Evolutionary conservation across 1,140 invertebrate genomes (phyloP), one percentile per base, ranked within the genome.

Genomic region (Branchinecta lindahli): DNA sequence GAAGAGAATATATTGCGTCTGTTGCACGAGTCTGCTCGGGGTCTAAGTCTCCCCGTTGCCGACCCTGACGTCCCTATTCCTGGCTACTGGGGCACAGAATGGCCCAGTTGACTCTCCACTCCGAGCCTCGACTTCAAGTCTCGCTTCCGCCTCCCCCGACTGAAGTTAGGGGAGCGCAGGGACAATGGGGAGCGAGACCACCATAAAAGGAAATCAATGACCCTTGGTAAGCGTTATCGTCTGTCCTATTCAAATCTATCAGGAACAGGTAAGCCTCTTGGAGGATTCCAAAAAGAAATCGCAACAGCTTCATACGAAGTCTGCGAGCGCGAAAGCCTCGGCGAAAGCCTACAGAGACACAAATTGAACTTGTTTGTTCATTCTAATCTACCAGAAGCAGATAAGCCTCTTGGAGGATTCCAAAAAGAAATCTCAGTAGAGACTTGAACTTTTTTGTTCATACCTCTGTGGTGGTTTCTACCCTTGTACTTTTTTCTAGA

Each of bases 1-100:
- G 52, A 61, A 61, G 52, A 61, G 18, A 61, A 61, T 61, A 61
- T 61, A 61, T 20, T 15, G 18, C 12, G 52, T 12, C 6, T 61
- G 52, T 61, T 61, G 52, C 52, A 61, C 52, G 52, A 61, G 52
- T 61, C 52, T 61, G 52, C 52, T 20, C 52, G 18, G 52, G 52
- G 52, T 12, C 12, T 61, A 20, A 15, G 12, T 61, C 52, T 61
- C 52, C 52, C 52, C 18, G 52, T 61, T 61, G 52, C 52, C 52
- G 52, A 61, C 52, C 52, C 52, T 61, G 52, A 61, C 12, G 52
- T 61, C 52, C 52, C 52, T 61, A 61, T 61, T 61, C 52, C 52
- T 61, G 52, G 52, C 52, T 61, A 61, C 52, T 61, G 52, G 52
- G 52, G 52, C 4, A 61, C 52, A 61, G 52, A 61, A 61, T 61